phyloP scores from a whole-genome alignment of 2,113 vertebrate genomes.

The Dendrocopos noguchii region DNA sequence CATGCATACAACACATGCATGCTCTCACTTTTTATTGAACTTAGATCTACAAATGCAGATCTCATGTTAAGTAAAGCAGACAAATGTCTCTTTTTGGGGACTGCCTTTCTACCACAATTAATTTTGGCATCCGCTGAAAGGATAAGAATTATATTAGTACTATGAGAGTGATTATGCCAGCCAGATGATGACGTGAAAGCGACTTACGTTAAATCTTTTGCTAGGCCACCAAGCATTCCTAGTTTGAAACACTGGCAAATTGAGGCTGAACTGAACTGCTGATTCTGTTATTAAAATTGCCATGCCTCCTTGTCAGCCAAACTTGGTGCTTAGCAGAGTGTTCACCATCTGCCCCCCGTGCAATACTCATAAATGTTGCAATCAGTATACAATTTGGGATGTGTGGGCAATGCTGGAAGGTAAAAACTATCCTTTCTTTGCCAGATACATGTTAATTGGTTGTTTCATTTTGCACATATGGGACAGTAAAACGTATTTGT shows the following conservation, averaged over 20 bases:
- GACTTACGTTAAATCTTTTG: not conserved
- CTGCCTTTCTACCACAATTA: not conserved
- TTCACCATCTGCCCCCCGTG: not conserved
- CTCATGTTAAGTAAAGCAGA: not conserved
- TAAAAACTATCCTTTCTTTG: conserved; percentile 18
- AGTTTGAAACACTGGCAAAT: not conserved
- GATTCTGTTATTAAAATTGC: not conserved
- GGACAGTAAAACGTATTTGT: conserved; percentile 7
- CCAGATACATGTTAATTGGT: conserved; percentile 29
- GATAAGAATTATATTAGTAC: not conserved
- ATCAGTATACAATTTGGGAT: conserved; percentile 22
- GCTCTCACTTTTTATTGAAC: not conserved
- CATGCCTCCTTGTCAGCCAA: not conserved
- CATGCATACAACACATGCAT: not conserved
- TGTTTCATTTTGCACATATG: conserved; percentile 34
- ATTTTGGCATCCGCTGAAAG: not conserved
- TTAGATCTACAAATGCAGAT: not conserved
- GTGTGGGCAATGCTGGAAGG: conserved; percentile 36
- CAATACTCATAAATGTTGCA: conserved; percentile 17
- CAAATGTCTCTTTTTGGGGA: not conserved
- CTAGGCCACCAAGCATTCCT: not conserved
- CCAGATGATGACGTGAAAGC: not conserved
- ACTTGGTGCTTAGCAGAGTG: not conserved
- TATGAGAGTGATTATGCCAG: not conserved
- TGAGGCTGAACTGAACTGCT: not conserved